A percentile compares a stretch with the other conserved stretches of the same genome.
Evolutionary conservation across 2,888 invertebrate genomes (phyloP).

Genomic region (Thymelicus acteon): DNA sequence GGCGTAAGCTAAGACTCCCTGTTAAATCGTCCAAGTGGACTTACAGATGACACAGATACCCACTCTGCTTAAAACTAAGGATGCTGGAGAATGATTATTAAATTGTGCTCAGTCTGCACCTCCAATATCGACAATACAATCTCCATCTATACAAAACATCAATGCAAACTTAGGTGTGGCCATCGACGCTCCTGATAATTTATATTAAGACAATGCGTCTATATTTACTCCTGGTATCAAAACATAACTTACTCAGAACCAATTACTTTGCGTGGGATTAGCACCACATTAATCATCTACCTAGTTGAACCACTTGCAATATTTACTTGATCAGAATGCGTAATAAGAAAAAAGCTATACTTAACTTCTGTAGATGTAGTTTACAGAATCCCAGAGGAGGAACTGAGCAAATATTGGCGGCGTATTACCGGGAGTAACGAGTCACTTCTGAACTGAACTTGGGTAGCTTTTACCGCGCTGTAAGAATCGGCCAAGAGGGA

Average conservation of each 20-base stretch:
- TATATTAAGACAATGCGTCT: conserved; percentile 7
- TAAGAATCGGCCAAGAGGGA: conserved; percentile 35
- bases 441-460: conserved; percentile 54
- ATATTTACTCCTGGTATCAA: background rate
- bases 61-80: too few relatives aligned
- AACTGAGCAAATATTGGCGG: conserved; percentile 74
- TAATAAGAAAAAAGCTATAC: conserved; percentile 29
- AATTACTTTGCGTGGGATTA: conserved; percentile 2
- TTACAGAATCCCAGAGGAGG: conserved; percentile 55
- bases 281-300: background rate
- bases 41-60: too few relatives aligned
- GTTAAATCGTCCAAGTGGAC: too few relatives aligned
- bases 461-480: conserved; percentile 36
- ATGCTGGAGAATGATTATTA: too few relatives aligned
- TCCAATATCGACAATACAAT: too few relatives aligned
- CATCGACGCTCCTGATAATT: background rate
- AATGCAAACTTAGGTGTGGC: background rate
- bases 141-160: too few relatives aligned
- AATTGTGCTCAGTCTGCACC: too few relatives aligned
- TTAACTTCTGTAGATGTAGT: conserved; percentile 26
- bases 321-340: conserved; percentile 27
- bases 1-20: too few relatives aligned
- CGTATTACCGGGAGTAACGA: conserved; percentile 72
- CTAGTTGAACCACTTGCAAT: conserved; percentile 3
- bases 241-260: background rate